These are phyloP conservation scores for Metellina segmentata DNA, from an alignment of 2,888 invertebrate species.

Conservation along the genomic window DNA sequence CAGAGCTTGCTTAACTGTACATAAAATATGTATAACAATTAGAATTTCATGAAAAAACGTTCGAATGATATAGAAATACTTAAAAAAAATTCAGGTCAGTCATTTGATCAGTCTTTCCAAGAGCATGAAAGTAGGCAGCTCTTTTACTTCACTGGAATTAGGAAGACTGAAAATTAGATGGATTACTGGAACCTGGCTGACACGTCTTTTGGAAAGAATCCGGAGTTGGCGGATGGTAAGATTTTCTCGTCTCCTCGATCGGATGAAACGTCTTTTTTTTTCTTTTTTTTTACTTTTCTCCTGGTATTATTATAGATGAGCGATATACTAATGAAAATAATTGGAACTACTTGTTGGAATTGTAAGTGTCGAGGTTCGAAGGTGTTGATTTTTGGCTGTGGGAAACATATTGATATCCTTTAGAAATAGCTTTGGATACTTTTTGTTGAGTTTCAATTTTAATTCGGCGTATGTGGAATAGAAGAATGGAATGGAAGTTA, in stretches of 20 bases:
- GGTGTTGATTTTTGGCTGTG: neutral
- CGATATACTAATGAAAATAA: neutral
- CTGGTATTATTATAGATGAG: neutral
- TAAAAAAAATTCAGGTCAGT: constrained; percentile 53
- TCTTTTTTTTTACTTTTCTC: neutral
- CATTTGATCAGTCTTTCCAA: constrained; percentile 42
- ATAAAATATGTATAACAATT: too few species aligned
- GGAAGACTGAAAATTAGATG: constrained; percentile 55
- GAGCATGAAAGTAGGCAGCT: constrained; percentile 44
- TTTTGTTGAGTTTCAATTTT: neutral
- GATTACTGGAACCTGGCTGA: constrained; percentile 32
- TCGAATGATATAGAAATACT: too few species aligned
- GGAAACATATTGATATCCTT: neutral
- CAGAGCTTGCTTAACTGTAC: too few species aligned
- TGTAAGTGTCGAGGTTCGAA: neutral
- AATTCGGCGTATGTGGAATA: neutral
- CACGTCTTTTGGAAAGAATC: constrained; percentile 28
- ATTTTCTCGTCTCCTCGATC: neutral
- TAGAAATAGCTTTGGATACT: neutral
- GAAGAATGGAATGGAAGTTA: neutral
- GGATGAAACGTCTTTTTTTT: neutral
- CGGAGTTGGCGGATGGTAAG: neutral
- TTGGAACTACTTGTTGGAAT: neutral
- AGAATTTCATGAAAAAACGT: too few species aligned
- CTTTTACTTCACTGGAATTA: constrained; percentile 17